These are phyloP conservation scores for Trematocara zebra DNA, from an alignment of 2,113 vertebrate species.

Conservation along the genomic window DNA sequence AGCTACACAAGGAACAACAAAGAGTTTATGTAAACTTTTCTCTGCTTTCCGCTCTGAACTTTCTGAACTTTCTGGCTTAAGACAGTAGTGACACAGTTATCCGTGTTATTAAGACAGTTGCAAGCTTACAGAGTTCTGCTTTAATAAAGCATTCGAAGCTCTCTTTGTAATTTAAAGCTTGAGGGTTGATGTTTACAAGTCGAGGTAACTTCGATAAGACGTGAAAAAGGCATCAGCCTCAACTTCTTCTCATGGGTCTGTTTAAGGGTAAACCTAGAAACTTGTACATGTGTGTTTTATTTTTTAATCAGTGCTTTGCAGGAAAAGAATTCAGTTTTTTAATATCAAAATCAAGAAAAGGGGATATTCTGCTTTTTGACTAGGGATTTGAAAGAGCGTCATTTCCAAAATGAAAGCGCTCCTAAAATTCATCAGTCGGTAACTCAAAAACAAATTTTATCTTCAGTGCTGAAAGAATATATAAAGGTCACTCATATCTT, in stretches of 20 bases:
- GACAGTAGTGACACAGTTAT: not conserved
- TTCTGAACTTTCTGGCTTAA: not conserved
- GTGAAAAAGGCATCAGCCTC: not conserved
- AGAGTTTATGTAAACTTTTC: not conserved
- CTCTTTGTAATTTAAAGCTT: not conserved
- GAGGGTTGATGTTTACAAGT: not conserved
- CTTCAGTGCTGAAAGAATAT: not conserved
- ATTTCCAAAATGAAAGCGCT: not conserved
- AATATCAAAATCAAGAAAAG: not conserved
- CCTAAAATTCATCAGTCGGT: not conserved
- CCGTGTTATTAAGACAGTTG: not conserved
- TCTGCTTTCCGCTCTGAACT: not conserved
- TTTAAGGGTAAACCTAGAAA: not conserved
- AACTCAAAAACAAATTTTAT: slow-evolving; percentile 3
- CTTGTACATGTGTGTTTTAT: not conserved
- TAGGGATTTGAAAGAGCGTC: not conserved
- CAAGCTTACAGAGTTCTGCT: not conserved
- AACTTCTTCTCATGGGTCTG: not conserved
- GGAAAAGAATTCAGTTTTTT: not conserved
- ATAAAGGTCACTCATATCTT: not conserved
- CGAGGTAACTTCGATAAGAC: not conserved
- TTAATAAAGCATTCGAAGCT: not conserved
- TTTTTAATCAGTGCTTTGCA: not conserved
- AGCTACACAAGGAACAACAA: not conserved
- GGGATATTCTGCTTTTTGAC: not conserved